Base-by-base conservation (phyloP, 1,140 invertebrate species). In the Rhagoletis pomonella region DNA sequence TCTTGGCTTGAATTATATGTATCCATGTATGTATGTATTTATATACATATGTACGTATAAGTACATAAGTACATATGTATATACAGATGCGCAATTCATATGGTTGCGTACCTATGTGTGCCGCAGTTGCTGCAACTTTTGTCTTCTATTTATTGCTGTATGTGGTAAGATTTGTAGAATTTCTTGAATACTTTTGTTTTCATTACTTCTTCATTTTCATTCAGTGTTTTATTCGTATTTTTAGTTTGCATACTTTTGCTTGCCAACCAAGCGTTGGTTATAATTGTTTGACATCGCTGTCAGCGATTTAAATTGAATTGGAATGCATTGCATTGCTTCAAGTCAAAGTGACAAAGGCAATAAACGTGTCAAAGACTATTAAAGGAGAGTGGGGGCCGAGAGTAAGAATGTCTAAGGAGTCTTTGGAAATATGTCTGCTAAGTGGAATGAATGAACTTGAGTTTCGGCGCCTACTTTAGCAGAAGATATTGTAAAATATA, bases 201-300 rank as follows among this genome's bases (percentile, higher is more conserved):
- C 42, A n/a, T n/a, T 81, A n/a, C 17, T 10, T 10, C 9, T 67
- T 19, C 64, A 39, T 39, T 62, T 55, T 81, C 55, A n/a, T n/a
- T n/a, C n/a, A n/a, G 47, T 55, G n/a, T 81, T n/a, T 81, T 67
- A 4, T 81, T 55, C n/a, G 73, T 81, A 12, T 47, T 55, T 29
- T 81, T 81, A 44, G n/a, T 81, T 81, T 81, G 73, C 73, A 58
- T 81, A 81, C 47, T 55, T 81, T 81, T 55, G 73, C 50, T 4
- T 9, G 47, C 17, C 55, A n/a, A n/a, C n/a, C n/a, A n/a, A n/a
- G n/a, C 55, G 47, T 81, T 81, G 73, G 73, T 55, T 81, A 81
- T 81, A 81, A 81, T 81, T 81, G 73, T 55, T 81, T 81, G 73
- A 81, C 73, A 81, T 81, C 17, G 44, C 73, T 81, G 73, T 81